These are phyloP conservation scores for Poeciliopsis paucimaculata DNA, from an alignment of 2,797 vertebrate genomes.

Conservation along the genomic window DNA sequence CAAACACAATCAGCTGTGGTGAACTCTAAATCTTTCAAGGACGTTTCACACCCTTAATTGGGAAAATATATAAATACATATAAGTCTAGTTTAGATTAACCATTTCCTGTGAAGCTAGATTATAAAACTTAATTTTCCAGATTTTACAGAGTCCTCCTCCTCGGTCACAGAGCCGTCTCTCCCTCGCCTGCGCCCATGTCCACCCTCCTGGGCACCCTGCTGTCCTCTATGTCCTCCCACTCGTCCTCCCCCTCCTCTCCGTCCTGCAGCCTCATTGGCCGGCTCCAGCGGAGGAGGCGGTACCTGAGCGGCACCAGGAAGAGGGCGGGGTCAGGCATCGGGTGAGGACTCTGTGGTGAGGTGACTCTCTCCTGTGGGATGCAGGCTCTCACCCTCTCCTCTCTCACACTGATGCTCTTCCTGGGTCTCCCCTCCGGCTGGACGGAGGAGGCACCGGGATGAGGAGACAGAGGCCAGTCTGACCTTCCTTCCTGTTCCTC, in stretches of 20 bases:
- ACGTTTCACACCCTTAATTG: conserved; percentile 29
- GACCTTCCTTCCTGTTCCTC: conserved; percentile 33
- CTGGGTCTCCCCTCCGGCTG: conserved; percentile 51
- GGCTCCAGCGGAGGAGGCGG: conserved; percentile 75
- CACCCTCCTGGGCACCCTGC: conserved; percentile 71
- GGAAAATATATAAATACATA: conserved; percentile 21
- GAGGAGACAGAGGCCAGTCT: conserved; percentile 70
- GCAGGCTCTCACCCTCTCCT: conserved; percentile 79
- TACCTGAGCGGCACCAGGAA: conserved; percentile 86
- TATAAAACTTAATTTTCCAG: conserved; percentile 38
- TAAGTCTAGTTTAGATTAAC: conserved; percentile 27
- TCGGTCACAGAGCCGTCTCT: conserved; percentile 75
- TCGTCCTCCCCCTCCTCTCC: conserved; percentile 67
- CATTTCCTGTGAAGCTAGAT: conserved; percentile 45
- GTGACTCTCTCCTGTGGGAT: conserved; percentile 78
- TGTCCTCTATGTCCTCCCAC: conserved; percentile 76
- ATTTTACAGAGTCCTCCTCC: conserved; percentile 40
- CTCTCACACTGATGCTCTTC: conserved; percentile 57
- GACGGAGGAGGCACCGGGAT: conserved; percentile 63
- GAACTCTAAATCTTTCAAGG: conserved; percentile 22
- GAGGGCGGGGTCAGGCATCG: conserved; percentile 94
- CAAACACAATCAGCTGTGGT: conserved; percentile 50
- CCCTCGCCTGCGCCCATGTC: conserved; percentile 78
- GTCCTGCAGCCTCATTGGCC: conserved; percentile 48
- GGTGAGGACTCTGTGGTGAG: conserved; percentile 78